These are phyloP conservation scores for Hyperoplus immaculatus DNA, from an alignment of 2,797 vertebrate genomes.

Conservation along the genomic window DNA sequence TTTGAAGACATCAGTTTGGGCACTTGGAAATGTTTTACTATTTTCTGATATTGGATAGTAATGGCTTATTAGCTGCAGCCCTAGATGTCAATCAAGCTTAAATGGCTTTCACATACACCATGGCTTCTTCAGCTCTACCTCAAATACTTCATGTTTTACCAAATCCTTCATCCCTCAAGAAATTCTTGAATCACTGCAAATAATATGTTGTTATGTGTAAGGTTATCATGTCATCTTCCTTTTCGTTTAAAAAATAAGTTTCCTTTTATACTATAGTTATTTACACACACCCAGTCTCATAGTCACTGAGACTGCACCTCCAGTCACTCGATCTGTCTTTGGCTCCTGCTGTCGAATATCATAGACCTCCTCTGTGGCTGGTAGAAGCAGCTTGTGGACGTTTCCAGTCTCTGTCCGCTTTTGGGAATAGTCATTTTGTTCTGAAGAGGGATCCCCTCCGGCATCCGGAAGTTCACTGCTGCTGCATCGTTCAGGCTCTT, in stretches of 20 bases:
- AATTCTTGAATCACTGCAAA: conserved; percentile 18
- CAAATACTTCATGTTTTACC: conserved; percentile 16
- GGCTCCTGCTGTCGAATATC: conserved; percentile 96
- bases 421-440: conserved; percentile 99
- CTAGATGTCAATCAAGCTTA: conserved; percentile 15
- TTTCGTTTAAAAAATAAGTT: conserved; percentile 10
- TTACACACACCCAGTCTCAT: conserved; percentile 36
- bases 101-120: conserved; percentile 16
- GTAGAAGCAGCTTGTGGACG: conserved; percentile 99
- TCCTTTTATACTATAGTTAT: conserved; percentile 36
- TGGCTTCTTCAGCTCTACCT: conserved; percentile 1
- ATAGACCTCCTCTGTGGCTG: conserved; percentile 98
- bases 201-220: conserved; percentile 13
- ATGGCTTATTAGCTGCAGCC: neutral
- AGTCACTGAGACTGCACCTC: neutral
- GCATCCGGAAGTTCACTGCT: conserved; percentile 81
- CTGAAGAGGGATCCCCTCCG: conserved; percentile 89
- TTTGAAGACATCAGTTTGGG: neutral
- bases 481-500: conserved; percentile 88
- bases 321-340: conserved; percentile 93
- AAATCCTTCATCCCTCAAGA: neutral
- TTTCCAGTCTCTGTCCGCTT: conserved; percentile 98
- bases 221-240: conserved; percentile 11
- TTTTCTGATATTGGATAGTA: conserved; percentile 1
- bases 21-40: neutral